Base-by-base conservation (phyloP, 2,888 invertebrate species). In the Heteromurus nitidus region DNA sequence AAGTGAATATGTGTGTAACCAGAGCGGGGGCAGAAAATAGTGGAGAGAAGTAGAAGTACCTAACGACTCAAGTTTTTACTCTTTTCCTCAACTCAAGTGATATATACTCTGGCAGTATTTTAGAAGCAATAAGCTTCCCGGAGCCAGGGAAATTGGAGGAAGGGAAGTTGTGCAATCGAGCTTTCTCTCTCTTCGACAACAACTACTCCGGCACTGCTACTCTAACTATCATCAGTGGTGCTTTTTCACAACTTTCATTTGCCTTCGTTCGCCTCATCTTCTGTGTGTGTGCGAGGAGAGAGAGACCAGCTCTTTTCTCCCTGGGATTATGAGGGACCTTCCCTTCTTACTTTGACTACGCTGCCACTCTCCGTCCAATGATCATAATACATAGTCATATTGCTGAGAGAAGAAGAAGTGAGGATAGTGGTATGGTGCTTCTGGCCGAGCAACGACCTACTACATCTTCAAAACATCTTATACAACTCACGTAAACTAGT, bases 101-200 rank as follows among this genome's bases (percentile, higher is more conserved):
- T 42, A 60, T 36, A 36, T 74, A 74, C 26, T 60, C 53, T 36
- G 28, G 30, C 53, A 74, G 28, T 65, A 74, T 75, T 67, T 58
- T 68, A 67, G 67, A 75, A 76, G 76, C 60, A 68, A 68, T 68
- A 68, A 62, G 58, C 68, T 53, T 53, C 18, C 11, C 69, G 76
- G 76, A 76, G 76, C 76, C 76, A 76, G 60, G 60, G n/a, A 58
- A 76, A 76, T 47, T 62, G 76, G 76, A 28, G 31, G 55, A 75
- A 62, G 31, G 28, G 58, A 60, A 76, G 62, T 24, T 64, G 64
- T 28, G 53, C 58, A 42, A 68, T 76, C 69, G 76, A 76, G 76
- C 76, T 76, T 76, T 68, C 60, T 42, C 24, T 47, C 26, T 62
- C 62, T 55, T 11, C n/a, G 47, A 47, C n/a, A n/a, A n/a, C n/a